A percentile compares a stretch with the other conserved stretches of the same genome.
Conservation (phyloP, 1,140 invertebrate species). For the Venturia canescens region DNA sequence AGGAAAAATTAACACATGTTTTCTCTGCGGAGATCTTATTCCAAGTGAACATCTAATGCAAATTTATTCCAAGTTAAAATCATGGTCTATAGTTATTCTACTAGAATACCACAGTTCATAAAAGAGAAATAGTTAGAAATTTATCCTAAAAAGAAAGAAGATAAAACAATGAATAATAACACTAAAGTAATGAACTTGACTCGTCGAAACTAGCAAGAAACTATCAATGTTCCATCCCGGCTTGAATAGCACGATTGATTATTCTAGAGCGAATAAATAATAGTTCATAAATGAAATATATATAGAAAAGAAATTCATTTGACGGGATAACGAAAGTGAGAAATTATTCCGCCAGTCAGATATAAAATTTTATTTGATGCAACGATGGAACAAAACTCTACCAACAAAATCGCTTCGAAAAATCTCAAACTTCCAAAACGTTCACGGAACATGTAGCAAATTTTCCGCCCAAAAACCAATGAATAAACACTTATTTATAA, state of each 20-base stretch:
- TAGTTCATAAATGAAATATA: no score
- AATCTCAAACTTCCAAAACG: slow-evolving; percentile 39
- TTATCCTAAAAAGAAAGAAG: neutral
- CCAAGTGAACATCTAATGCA: no score
- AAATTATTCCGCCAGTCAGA: no score
- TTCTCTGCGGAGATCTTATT: no score
- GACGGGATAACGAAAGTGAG: no score
- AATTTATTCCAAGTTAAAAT: neutral
- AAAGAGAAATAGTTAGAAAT: slow-evolving; percentile 12
- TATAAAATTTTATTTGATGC: no score
- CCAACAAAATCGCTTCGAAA: neutral
- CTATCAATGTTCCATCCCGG: slow-evolving; percentile 40
- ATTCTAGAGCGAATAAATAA: slow-evolving; percentile 13
- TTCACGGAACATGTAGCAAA: slow-evolving; percentile 36
- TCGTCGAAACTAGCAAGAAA: slow-evolving; percentile 22
- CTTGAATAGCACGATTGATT: slow-evolving; percentile 28
- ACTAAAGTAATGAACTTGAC: no score
- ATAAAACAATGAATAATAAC: slow-evolving; percentile 1
- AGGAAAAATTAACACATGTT: no score
- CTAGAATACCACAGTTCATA: slow-evolving; percentile 13
- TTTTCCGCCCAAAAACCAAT: slow-evolving; percentile 28
- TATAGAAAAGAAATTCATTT: no score
- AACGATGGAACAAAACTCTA: neutral
- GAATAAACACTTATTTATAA: neutral
- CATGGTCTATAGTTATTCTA: slow-evolving; percentile 27